Conservation (phyloP, 2,888 invertebrate genomes). For the Drosophila birchii region DNA sequence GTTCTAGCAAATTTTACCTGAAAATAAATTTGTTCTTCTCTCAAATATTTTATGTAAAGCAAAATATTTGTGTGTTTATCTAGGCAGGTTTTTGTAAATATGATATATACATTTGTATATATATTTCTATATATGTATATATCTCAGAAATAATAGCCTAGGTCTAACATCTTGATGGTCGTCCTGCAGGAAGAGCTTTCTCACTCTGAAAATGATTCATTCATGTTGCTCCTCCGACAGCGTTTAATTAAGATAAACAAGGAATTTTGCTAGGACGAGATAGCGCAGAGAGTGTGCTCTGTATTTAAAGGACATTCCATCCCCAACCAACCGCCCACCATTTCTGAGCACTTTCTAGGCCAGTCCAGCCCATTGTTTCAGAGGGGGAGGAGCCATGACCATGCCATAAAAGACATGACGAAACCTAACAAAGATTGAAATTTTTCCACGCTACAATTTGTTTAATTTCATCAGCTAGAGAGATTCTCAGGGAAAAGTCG, state of each 20-base stretch:
- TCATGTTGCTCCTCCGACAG: conserved; percentile 3
- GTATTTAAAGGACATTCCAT: conserved; percentile 9
- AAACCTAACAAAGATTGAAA: conserved; percentile 51
- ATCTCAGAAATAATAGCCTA: neutral
- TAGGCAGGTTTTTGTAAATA: neutral
- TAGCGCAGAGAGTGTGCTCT: neutral
- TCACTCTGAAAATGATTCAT: conserved; percentile 20
- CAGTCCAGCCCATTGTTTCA: conserved; percentile 14
- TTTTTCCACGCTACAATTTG: conserved; percentile 72
- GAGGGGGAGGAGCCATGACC: conserved; percentile 20
- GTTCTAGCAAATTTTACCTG: neutral
- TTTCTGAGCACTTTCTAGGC: neutral
- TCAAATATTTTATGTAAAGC: neutral
- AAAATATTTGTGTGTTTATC: neutral
- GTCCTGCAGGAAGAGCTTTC: neutral
- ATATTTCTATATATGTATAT: neutral
- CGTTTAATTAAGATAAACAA: conserved; percentile 33
- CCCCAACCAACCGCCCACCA: too few relatives aligned
- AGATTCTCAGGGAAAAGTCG: neutral
- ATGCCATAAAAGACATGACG: conserved; percentile 62
- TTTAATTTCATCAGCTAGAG: conserved; percentile 66
- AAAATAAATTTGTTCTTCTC: neutral
- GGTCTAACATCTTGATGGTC: conserved; percentile 9
- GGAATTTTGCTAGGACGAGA: conserved; percentile 2
- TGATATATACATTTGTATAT: neutral